Evolutionary conservation across 2,888 invertebrate genomes (phyloP), one percentile per base, ranked within the genome.

Genomic region (Eupelmus urozonus): DNA sequence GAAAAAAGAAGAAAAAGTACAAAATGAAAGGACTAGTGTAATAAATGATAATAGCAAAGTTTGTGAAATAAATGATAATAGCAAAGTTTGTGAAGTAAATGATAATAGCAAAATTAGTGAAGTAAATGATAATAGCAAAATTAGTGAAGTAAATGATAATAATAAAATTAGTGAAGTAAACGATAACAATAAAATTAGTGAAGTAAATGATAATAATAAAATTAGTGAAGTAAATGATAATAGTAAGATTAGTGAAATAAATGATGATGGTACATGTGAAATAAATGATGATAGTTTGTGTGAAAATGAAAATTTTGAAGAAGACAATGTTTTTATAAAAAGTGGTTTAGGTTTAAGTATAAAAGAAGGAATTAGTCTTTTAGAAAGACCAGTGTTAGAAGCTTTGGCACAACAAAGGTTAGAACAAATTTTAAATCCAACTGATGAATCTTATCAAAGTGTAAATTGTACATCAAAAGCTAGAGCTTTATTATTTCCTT

Each of bases 401-500:
- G 87, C 85, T 59, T 82, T 90, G 18, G 89, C 89, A 0, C 82
- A 87, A 71, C 89, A 89, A 80, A 85, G 89, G 82, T 80, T 89
- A 66, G 87, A 89, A 60, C 88, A 89, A 79, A 87, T 89, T 82
- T 83, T 89, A 71, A 86, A 89, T 85, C 88, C 89, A 1, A 77
- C 83, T 13, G 84, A 85, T 13, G 87, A 88, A 51, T 84, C 83
- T 79, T 89, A 88, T 75, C 77, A 84, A 27, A 66, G 79, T 4
- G 71, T 89, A 25, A 85, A 85, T 80, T 82, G 84, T 34, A 82
- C 84, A 49, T 82, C 78, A 51, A 84, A 83, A 73, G 89, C 89
- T 9, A 85, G 88, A 72, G 95, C 95, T 0, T 92, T 94, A 72
- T 88, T 95, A 11, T 89, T 88, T 81, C 87, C 89, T 18, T 81